These are phyloP conservation scores for Xylota sylvarum DNA, from an alignment of 2,888 invertebrate genomes.

Conservation along the genomic window DNA sequence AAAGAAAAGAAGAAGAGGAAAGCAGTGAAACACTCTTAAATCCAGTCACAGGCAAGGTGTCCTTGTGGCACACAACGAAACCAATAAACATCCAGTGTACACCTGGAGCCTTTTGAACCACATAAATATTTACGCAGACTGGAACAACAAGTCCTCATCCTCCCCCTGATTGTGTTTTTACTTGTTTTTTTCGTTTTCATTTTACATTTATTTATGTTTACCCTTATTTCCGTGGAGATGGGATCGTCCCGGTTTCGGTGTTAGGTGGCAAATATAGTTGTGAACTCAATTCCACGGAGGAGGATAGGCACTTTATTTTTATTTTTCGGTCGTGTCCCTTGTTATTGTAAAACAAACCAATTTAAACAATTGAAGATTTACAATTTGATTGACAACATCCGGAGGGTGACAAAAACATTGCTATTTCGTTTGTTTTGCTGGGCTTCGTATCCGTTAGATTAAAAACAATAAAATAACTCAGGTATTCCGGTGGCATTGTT, in stretches of 20 bases:
- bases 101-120: slow-evolving; percentile 49
- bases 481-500: slow-evolving; percentile 12
- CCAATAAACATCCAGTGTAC: slow-evolving; percentile 19
- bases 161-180: slow-evolving; percentile 29
- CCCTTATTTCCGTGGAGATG: not conserved
- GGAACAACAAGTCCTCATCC: slow-evolving; percentile 33
- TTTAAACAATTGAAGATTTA: slow-evolving; percentile 34
- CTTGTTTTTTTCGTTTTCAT: slow-evolving; percentile 5
- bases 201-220: slow-evolving; percentile 42
- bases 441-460: slow-evolving; percentile 3
- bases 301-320: not conserved
- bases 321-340: slow-evolving; percentile 6
- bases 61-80: slow-evolving; percentile 21
- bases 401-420: slow-evolving; percentile 2
- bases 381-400: slow-evolving; percentile 43
- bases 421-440: slow-evolving; percentile 1
- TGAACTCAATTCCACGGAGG: not conserved
- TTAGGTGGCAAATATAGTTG: slow-evolving; percentile 16
- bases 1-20: too few species aligned
- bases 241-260: not conserved
- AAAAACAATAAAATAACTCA: not conserved
- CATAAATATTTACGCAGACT: slow-evolving; percentile 63
- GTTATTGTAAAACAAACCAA: slow-evolving; percentile 34
- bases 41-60: slow-evolving; percentile 26
- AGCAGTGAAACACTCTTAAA: slow-evolving; percentile 19